Conservation (phyloP, 2,888 invertebrate species). For the Plebejus argus region DNA sequence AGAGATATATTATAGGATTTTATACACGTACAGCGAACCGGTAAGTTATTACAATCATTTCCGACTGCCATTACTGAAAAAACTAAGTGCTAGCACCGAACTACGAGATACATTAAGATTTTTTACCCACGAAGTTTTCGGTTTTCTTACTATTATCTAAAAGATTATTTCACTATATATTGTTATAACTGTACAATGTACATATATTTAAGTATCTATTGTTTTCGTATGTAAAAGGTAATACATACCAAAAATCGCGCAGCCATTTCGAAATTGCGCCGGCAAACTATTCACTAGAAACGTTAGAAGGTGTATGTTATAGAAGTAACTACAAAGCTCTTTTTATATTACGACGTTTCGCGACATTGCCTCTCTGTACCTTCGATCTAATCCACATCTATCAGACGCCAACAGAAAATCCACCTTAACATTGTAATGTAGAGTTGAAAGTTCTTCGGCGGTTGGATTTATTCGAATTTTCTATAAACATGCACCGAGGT, state of each 20-base stretch:
- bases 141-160: neutral
- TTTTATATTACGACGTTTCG: conserved; percentile 80
- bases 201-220: neutral
- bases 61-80: conserved; percentile 19
- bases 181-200: neutral
- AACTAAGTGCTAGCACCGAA: conserved; percentile 2
- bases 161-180: neutral
- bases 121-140: neutral
- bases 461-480: conserved; percentile 28
- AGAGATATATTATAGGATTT: conserved; percentile 28
- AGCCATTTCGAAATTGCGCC: conserved; percentile 63
- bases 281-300: conserved; percentile 64
- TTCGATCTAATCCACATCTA: conserved; percentile 52
- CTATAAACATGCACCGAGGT: conserved; percentile 36
- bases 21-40: conserved; percentile 22
- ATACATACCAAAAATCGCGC: conserved; percentile 69
- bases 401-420: conserved; percentile 42
- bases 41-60: conserved; percentile 27
- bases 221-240: neutral
- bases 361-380: conserved; percentile 69
- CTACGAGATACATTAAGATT: neutral
- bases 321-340: conserved; percentile 77
- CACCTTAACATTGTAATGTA: conserved; percentile 32
- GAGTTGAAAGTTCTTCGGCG: conserved; percentile 27
- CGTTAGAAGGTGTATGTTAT: conserved; percentile 71